phyloP scores from a whole-genome alignment of 1,140 invertebrate genomes.

The Diorhabda carinulata region DNA sequence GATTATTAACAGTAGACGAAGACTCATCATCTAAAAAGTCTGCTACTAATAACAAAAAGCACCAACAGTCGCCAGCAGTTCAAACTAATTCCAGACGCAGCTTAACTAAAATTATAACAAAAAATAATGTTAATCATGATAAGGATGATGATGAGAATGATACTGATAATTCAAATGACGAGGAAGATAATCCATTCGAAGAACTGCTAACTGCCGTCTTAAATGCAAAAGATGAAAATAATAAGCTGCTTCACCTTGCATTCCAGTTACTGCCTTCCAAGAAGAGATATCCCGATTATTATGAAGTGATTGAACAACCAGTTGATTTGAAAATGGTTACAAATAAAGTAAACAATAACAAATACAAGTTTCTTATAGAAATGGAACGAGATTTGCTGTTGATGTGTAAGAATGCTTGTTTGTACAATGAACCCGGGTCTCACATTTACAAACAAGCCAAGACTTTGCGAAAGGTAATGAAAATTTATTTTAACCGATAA shows the following conservation, averaged over 20 bases:
- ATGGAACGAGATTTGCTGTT: constrained; percentile 87
- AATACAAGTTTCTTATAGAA: constrained; percentile 71
- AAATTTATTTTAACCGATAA: constrained; percentile 7
- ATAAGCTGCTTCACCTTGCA: constrained; percentile 72
- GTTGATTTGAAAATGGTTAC: constrained; percentile 94
- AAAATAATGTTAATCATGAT: constrained; percentile 7
- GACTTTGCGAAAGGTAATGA: constrained; percentile 70
- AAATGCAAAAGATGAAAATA: constrained; percentile 71
- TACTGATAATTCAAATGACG: constrained; percentile 7
- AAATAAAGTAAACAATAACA: constrained; percentile 80
- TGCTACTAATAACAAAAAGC: constrained; percentile 8
- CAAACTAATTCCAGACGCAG: constrained; percentile 10
- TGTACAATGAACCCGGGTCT: constrained; percentile 95
- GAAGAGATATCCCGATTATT: constrained; percentile 94
- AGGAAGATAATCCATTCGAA: constrained; percentile 58
- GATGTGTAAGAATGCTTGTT: constrained; percentile 93
- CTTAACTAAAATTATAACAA: not conserved
- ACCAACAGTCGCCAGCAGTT: not conserved
- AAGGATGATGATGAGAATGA: not conserved
- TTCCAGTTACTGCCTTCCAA: constrained; percentile 90
- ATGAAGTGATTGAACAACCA: constrained; percentile 90
- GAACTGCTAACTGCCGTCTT: constrained; percentile 81
- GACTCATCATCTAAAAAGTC: not conserved
- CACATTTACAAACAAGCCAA: constrained; percentile 96
- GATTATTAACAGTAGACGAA: constrained; percentile 5